Evolutionary conservation across 2,888 invertebrate genomes (phyloP).

Genomic region (Drosophila stalkeri): DNA sequence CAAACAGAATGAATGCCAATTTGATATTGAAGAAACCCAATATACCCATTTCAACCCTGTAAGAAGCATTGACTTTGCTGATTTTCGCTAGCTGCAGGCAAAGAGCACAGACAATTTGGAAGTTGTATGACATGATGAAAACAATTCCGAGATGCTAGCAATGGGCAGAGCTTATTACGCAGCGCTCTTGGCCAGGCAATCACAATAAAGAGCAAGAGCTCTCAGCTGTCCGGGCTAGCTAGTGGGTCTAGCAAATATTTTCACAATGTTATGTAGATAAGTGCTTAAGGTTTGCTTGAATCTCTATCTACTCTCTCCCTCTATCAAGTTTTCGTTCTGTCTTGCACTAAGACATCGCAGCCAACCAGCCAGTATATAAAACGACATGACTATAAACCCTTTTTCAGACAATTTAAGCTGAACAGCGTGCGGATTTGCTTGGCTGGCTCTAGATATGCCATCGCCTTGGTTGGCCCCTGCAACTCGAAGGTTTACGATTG

Average conservation of each 20-base stretch:
- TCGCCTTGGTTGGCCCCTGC: slow-evolving; percentile 19
- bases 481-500: slow-evolving; percentile 72
- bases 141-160: slow-evolving; percentile 61
- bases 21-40: background rate
- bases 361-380: slow-evolving; percentile 65
- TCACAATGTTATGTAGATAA: slow-evolving; percentile 75
- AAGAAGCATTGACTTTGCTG: slow-evolving; percentile 46
- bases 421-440: slow-evolving; percentile 72
- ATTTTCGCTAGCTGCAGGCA: slow-evolving; percentile 59
- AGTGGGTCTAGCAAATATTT: slow-evolving; percentile 60
- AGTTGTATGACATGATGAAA: slow-evolving; percentile 76
- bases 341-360: slow-evolving; percentile 12
- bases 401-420: slow-evolving; percentile 81
- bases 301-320: background rate
- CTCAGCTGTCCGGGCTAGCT: background rate
- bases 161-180: slow-evolving; percentile 65
- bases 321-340: slow-evolving; percentile 8
- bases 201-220: slow-evolving; percentile 52
- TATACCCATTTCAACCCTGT: background rate
- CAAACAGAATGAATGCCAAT: background rate
- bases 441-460: slow-evolving; percentile 33
- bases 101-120: slow-evolving; percentile 66
- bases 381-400: slow-evolving; percentile 77
- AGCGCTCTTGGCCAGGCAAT: slow-evolving; percentile 62
- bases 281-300: slow-evolving; percentile 56